phyloP scores from a whole-genome alignment of 2,113 vertebrate species.

The Ictidomys tridecemlineatus region DNA sequence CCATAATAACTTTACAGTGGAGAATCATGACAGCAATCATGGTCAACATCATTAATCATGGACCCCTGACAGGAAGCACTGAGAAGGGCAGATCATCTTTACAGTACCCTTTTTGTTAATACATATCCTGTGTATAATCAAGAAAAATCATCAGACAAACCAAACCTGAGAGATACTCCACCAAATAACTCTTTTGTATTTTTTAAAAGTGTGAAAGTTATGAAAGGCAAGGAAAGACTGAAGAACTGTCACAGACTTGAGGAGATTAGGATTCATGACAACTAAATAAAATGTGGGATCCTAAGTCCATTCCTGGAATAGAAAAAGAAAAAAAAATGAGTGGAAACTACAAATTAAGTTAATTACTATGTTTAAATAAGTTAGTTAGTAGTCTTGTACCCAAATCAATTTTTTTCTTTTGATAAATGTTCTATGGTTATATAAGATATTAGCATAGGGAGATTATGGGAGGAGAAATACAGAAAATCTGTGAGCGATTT shows the following conservation, averaged over 20 bases:
- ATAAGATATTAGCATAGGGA: background rate
- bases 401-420: background rate
- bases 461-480: background rate
- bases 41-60: background rate
- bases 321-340: background rate
- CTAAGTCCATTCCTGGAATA: background rate
- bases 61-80: background rate
- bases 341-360: background rate
- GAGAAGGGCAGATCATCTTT: background rate
- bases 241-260: background rate
- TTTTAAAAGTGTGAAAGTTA: constrained; percentile 12
- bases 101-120: background rate
- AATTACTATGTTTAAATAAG: background rate
- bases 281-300: background rate
- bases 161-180: background rate
- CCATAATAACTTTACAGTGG: background rate
- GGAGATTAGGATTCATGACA: background rate
- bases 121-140: background rate
- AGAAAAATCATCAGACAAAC: background rate
- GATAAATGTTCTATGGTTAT: background rate
- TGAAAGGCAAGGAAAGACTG: background rate
- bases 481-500: background rate
- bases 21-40: background rate
- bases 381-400: background rate
- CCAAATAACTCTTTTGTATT: background rate